phyloP scores from a whole-genome alignment of 2,888 invertebrate species.

The Muscina levida region DNA sequence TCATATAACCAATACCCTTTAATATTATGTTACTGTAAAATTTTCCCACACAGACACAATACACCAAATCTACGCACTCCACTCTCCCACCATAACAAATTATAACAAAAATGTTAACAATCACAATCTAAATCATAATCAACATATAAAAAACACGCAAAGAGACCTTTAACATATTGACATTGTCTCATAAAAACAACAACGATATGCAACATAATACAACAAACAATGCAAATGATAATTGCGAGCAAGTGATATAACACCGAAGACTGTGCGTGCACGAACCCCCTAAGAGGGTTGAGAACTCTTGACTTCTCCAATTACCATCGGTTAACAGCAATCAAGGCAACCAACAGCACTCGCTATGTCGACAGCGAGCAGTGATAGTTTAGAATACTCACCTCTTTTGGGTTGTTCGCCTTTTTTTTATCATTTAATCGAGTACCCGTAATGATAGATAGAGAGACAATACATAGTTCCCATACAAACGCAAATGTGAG shows the following conservation, averaged over 20 bases:
- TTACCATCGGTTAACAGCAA: conserved; percentile 65
- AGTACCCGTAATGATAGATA: conserved; percentile 17
- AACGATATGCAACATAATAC: conserved; percentile 62
- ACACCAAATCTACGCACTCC: conserved; percentile 45
- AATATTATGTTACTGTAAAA: neutral
- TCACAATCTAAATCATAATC: conserved; percentile 22
- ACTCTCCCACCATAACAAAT: conserved; percentile 70
- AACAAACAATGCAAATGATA: conserved; percentile 74
- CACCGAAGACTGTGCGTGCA: conserved; percentile 18
- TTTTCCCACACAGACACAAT: conserved; percentile 14
- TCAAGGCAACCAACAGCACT: conserved; percentile 38
- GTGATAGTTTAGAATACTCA: conserved; percentile 25
- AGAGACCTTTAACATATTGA: conserved; percentile 73
- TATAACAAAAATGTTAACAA: conserved; percentile 68
- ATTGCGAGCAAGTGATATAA: conserved; percentile 68
- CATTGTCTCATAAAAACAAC: conserved; percentile 64
- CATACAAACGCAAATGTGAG: too few relatives aligned
- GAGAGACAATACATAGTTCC: conserved; percentile 38
- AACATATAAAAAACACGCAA: too few relatives aligned
- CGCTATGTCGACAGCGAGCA: conserved; percentile 58
- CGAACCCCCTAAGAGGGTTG: conserved; percentile 1
- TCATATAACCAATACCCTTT: too few relatives aligned
- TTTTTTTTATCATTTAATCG: conserved; percentile 33
- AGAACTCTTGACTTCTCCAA: conserved; percentile 64
- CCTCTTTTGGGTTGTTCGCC: neutral